Evolutionary conservation across 2,797 vertebrate species (phyloP).

Genomic region (Iguana delicatissima): DNA sequence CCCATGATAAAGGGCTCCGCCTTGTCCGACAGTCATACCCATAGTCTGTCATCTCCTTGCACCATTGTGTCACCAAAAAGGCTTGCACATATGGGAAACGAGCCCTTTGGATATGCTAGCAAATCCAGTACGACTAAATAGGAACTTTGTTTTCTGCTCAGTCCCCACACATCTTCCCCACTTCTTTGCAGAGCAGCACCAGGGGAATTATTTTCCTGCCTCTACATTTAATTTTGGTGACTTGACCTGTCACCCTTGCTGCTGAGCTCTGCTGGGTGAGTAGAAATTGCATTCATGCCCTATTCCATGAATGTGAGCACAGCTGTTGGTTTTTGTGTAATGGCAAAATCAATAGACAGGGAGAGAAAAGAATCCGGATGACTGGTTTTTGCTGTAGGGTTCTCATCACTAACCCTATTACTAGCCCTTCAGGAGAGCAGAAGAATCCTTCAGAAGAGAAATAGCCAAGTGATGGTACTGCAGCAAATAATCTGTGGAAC

Average conservation of each 20-base stretch:
- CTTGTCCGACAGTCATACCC: neutral
- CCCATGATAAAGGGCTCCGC: neutral
- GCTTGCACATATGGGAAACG: neutral
- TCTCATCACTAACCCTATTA: neutral
- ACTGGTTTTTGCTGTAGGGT: neutral
- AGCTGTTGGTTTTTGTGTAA: neutral
- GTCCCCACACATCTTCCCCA: neutral
- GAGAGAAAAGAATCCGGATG: neutral
- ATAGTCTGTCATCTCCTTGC: neutral
- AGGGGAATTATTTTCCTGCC: neutral
- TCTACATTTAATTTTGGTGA: conserved; percentile 14
- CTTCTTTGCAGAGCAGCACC: neutral
- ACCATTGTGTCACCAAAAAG: neutral
- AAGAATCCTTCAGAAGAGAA: neutral
- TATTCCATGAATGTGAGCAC: neutral
- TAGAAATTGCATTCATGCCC: neutral
- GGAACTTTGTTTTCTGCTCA: neutral
- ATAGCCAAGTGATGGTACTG: neutral
- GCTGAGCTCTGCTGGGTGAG: neutral
- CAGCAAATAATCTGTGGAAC: neutral
- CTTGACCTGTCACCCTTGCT: neutral
- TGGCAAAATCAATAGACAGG: neutral
- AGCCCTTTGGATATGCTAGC: neutral
- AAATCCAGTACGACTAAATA: neutral
- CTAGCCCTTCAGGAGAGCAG: neutral